Evolutionary conservation across 2,888 invertebrate species (phyloP).

Genomic region (Cryptocheilus praepositus): DNA sequence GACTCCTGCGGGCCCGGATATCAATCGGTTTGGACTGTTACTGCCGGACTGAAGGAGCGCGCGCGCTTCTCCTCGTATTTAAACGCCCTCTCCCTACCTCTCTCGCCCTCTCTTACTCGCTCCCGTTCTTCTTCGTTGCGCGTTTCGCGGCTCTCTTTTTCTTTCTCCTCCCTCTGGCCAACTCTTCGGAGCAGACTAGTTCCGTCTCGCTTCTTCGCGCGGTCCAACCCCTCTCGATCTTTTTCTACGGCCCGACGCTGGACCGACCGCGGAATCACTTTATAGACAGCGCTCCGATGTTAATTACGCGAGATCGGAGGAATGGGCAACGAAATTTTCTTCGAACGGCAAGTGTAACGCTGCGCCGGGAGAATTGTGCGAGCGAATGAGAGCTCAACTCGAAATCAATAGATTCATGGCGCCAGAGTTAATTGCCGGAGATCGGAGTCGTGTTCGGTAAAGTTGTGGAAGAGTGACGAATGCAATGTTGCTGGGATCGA

Average conservation of each 20-base stretch:
- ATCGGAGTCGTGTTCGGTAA: too few species aligned
- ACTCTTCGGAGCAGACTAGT: background rate
- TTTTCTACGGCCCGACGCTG: background rate
- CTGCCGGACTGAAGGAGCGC: constrained; percentile 73
- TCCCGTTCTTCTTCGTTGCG: constrained; percentile 36
- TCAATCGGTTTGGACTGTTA: constrained; percentile 69
- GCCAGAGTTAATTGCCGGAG: too few species aligned
- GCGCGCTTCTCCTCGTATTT: constrained; percentile 72
- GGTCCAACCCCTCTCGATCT: background rate
- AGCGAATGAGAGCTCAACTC: too few species aligned
- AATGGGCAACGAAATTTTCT: too few species aligned
- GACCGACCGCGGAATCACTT: constrained; percentile 2
- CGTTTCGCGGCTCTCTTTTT: constrained; percentile 5
- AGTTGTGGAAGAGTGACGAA: too few species aligned
- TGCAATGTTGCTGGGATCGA: too few species aligned
- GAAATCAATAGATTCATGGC: too few species aligned
- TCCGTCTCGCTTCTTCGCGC: too few species aligned
- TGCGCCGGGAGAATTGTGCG: too few species aligned
- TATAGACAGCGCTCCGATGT: background rate
- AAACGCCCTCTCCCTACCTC: constrained; percentile 71
- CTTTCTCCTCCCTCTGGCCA: background rate
- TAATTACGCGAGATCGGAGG: constrained; percentile 3
- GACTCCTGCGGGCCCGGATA: constrained; percentile 51
- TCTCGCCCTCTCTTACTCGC: constrained; percentile 33
- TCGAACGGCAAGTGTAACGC: too few species aligned